Evolutionary conservation across 92 coral and sea anemone genomes (phyloP).

Genomic region (Heteractis magnifica): DNA sequence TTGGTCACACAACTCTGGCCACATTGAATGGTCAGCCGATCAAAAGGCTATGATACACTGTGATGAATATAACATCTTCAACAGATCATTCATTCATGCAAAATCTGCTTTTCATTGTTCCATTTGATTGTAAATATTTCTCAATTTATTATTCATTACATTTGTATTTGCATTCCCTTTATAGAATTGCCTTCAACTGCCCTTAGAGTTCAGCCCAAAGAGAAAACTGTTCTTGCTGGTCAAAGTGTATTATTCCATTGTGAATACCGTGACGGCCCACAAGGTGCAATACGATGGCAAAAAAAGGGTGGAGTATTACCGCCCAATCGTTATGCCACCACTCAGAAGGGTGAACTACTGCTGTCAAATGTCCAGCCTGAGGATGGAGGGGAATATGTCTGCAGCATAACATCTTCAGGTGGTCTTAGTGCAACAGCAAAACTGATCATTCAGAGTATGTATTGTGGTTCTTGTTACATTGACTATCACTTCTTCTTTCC

Average conservation of each 20-base stretch:
- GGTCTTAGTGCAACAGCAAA: constrained; percentile 51
- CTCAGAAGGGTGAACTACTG: constrained; percentile 47
- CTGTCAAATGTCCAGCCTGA: constrained; percentile 35
- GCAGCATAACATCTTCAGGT: constrained; percentile 55
- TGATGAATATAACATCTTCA: too few relatives aligned
- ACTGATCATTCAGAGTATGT: constrained; percentile 78
- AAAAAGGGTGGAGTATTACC: constrained; percentile 71
- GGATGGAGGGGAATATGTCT: constrained; percentile 73
- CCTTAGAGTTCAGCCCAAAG: constrained; percentile 56
- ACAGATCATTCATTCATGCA: too few relatives aligned
- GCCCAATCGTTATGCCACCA: constrained; percentile 38
- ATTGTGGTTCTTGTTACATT: not conserved
- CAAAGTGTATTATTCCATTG: constrained; percentile 45
- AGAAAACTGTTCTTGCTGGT: constrained; percentile 46
- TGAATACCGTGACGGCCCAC: constrained; percentile 64
- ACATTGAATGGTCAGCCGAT: too few relatives aligned
- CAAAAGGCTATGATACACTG: too few relatives aligned
- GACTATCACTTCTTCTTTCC: too few relatives aligned
- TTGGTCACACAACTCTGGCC: too few relatives aligned
- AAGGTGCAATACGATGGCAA: constrained; percentile 60
- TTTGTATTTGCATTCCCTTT: not conserved
- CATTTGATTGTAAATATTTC: too few relatives aligned
- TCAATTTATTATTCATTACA: too few relatives aligned
- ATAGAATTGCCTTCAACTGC: constrained; percentile 54
- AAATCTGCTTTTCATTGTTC: too few relatives aligned